phyloP scores from a whole-genome alignment of 2,888 invertebrate species.

The Tanaodytes sp. region DNA sequence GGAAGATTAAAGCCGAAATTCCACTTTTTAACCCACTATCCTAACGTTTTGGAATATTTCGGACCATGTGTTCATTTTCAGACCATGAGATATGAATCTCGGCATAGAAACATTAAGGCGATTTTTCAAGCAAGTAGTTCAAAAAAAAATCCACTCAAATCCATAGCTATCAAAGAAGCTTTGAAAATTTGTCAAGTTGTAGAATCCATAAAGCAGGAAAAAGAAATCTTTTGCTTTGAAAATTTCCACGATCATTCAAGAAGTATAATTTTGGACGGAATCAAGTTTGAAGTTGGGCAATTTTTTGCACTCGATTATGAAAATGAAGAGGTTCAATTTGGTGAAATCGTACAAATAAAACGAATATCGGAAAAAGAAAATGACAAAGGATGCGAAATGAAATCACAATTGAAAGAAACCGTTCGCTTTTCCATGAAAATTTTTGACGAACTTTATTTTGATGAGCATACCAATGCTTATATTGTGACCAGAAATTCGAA shows the following conservation, averaged over 20 bases:
- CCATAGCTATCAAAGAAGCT: conserved; percentile 41
- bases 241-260: conserved; percentile 6
- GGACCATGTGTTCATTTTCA: conserved; percentile 24
- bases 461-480: conserved; percentile 19
- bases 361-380: background rate
- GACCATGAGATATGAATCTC: conserved; percentile 14
- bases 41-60: conserved; percentile 25
- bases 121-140: conserved; percentile 9
- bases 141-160: conserved; percentile 37
- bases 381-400: background rate
- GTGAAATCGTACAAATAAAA: conserved; percentile 31
- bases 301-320: conserved; percentile 20
- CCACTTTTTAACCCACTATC: conserved; percentile 17
- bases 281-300: conserved; percentile 17
- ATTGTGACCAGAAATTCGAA: conserved; percentile 13
- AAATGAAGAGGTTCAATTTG: conserved; percentile 22
- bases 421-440: conserved; percentile 13
- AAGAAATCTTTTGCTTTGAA: conserved; percentile 9
- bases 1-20: conserved; percentile 14
- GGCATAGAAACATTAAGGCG: conserved; percentile 12
- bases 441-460: background rate
- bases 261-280: conserved; percentile 27
- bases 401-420: conserved; percentile 5
- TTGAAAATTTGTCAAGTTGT: conserved; percentile 40
- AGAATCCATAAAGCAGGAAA: conserved; percentile 3